Evolutionary conservation across 1,140 invertebrate species (phyloP).

Genomic region (Ylistrum balloti): DNA sequence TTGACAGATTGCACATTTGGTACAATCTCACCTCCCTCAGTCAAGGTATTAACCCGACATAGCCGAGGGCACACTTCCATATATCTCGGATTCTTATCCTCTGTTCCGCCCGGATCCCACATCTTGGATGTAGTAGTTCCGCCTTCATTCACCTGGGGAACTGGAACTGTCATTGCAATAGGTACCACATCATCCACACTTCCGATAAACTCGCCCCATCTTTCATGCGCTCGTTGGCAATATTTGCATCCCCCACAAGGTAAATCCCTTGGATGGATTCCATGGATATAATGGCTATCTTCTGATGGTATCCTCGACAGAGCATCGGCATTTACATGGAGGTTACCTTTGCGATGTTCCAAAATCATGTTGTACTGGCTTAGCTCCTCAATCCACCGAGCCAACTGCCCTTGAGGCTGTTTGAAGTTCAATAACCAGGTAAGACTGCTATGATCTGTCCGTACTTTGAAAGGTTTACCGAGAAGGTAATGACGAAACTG

Average conservation of each 20-base stretch:
- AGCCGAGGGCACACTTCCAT: neutral
- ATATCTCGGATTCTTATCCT: neutral
- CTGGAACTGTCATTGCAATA: too few relatives aligned
- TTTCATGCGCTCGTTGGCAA: too few relatives aligned
- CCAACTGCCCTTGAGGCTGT: slow-evolving; percentile 42
- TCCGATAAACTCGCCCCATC: too few relatives aligned
- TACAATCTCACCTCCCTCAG: neutral
- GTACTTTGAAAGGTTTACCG: too few relatives aligned
- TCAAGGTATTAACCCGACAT: neutral
- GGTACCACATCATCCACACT: too few relatives aligned
- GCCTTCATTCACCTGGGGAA: too few relatives aligned
- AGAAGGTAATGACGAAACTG: too few relatives aligned
- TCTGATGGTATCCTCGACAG: slow-evolving; percentile 52
- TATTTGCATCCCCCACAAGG: too few relatives aligned
- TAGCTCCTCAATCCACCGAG: slow-evolving; percentile 68
- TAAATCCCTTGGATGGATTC: too few relatives aligned
- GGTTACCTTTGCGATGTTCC: slow-evolving; percentile 61
- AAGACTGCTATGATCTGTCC: slow-evolving; percentile 46
- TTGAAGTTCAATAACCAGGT: slow-evolving; percentile 48
- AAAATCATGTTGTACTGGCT: slow-evolving; percentile 67
- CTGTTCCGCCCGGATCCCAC: too few relatives aligned
- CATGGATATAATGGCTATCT: neutral
- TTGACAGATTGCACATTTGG: neutral
- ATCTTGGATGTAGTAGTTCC: too few relatives aligned
- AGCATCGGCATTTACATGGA: slow-evolving; percentile 69